A percentile compares a stretch with the other conserved stretches of the same genome.
Evolutionary conservation across 2,113 vertebrate genomes (phyloP).

Genomic region (Bos taurus): ARS-UCD2.0 NC_037336.1:100988001-100988500

Average conservation of each 20-base stretch:
- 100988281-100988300: background rate
- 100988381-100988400: background rate
- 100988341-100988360: background rate
- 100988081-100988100: background rate
- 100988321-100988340: background rate
- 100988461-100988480: accelerated
- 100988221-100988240: background rate
- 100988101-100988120: background rate
- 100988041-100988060: background rate
- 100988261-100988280: background rate
- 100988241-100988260: background rate
- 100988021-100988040: background rate
- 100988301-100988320: background rate
- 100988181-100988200: accelerated
- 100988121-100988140: background rate
- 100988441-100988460: background rate
- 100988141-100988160: background rate
- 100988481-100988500: background rate
- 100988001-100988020: background rate
- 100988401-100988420: background rate
- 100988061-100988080: background rate
- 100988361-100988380: background rate
- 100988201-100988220: background rate
- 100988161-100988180: background rate
- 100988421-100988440: background rate